Conservation (phyloP, 2,888 invertebrate species). For the Thelaira solivaga region DNA sequence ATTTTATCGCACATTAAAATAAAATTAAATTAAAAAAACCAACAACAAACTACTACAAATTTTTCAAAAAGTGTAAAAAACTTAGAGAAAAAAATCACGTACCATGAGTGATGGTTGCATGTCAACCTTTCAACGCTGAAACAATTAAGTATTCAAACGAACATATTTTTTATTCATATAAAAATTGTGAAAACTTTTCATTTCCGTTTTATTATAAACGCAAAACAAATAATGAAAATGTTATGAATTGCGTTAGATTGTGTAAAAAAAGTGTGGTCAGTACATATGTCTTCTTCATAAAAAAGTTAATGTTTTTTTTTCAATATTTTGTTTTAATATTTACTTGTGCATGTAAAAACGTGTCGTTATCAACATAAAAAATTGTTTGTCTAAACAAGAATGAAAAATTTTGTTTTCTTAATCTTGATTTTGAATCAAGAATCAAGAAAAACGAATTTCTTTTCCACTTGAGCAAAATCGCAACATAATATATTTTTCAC, state of each 20-base stretch:
- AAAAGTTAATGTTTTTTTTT: no score
- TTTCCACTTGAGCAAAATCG: no score
- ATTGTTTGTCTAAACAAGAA: no score
- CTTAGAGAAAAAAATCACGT: constrained; percentile 15
- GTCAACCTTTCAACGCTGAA: constrained; percentile 50
- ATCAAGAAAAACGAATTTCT: no score
- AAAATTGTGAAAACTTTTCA: constrained; percentile 16
- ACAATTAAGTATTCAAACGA: constrained; percentile 48
- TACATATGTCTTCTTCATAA: background rate
- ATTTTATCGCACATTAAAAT: no score
- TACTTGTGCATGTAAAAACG: no score
- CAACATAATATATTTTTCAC: no score
- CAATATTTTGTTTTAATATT: no score
- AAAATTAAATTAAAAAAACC: no score
- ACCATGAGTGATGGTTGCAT: constrained; percentile 52
- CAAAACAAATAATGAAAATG: background rate
- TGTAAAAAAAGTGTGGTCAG: background rate
- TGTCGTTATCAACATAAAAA: no score
- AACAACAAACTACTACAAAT: constrained; percentile 1
- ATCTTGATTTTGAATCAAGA: no score
- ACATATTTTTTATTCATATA: constrained; percentile 13
- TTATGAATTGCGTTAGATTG: background rate
- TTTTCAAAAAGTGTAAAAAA: background rate
- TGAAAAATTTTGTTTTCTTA: no score
- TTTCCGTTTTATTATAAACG: background rate